A percentile compares a stretch with the other conserved stretches of the same genome.
These are phyloP conservation scores for Entomyzon cyanotis DNA, from an alignment of 2,113 vertebrate species.

Conservation along the genomic window DNA sequence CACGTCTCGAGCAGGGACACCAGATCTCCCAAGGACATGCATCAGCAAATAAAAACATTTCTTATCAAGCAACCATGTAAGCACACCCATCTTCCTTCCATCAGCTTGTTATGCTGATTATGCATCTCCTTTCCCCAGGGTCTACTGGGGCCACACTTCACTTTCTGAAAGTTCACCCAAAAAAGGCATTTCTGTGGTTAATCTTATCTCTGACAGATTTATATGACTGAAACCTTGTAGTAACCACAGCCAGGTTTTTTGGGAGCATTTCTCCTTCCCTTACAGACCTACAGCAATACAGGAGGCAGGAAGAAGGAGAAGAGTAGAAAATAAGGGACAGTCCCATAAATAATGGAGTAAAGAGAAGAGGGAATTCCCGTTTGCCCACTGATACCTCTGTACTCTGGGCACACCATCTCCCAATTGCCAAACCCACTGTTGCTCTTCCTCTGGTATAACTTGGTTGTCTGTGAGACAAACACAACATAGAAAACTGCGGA, in stretches of 20 bases:
- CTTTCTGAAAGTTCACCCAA: neutral
- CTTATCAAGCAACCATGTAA: neutral
- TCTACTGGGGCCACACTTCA: neutral
- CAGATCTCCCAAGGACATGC: neutral
- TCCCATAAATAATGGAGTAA: neutral
- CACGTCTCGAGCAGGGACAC: neutral
- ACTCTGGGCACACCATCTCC: neutral
- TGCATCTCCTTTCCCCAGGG: neutral
- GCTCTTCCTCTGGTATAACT: neutral
- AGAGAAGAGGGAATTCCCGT: neutral
- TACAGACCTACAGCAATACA: neutral
- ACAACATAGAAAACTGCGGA: fast-evolving
- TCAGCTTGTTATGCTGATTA: neutral
- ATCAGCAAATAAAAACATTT: conserved; percentile 1
- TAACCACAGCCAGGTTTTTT: neutral
- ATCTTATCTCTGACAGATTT: neutral
- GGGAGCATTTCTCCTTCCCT: neutral
- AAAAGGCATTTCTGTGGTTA: neutral
- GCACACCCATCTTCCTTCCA: neutral
- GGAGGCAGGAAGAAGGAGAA: neutral
- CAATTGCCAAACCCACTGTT: neutral
- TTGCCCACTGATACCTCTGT: neutral
- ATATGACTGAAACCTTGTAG: neutral
- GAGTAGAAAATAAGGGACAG: neutral
- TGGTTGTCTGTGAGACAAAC: neutral